Evolutionary conservation across 2,888 invertebrate species (phyloP), one percentile per base, ranked within the genome.

Genomic region (Schizotus pectinicornis): DNA sequence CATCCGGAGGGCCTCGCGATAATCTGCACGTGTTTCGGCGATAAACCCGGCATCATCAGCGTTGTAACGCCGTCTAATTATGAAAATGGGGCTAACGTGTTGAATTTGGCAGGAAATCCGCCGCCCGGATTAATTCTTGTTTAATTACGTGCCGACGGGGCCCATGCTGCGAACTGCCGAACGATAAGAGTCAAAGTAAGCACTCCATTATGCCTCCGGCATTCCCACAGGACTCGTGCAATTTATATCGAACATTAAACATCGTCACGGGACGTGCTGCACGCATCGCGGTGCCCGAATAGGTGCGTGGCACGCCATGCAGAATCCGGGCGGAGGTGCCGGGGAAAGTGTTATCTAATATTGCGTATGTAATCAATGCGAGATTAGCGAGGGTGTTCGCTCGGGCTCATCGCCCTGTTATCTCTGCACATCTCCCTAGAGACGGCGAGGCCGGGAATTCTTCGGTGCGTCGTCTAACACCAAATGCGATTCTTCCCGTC

Each of bases 301-400:
- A 51, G 41, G 48, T 48, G 53, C 31, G 35, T 38, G 37, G 38
- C 22, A 30, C 30, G 31, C 38, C 63, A 65, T 65, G 64, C 62
- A 67, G 64, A 64, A 64, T 52, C 38, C 48, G 51, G 50, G 54
- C 49, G 55, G 51, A 60, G 54, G 48, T 50, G 41, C 39, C 56
- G 66, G 71, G 22, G 74, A 70, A 74, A 74, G 74, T 73, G 74
- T 75, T 78, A 78, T 78, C 77, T 78, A 77, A 78, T 78, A 78
- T 75, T 77, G 76, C 77, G 77, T 77, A 74, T 72, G 74, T 76
- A 78, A 78, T 79, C 78, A 77, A 77, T 76, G 77, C 70, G 72
- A 78, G 79, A 79, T 79, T 79, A 79, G 77, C 73, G 71, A 72
- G 76, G 76, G 76, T 74, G 77, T 72, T 74, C 73, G 71, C 65